Percentiles rank a stretch among this genome's conserved stretches.
Evolutionary conservation across 2,113 vertebrate genomes (phyloP).

Genomic region (Eulemur macaco): DNA sequence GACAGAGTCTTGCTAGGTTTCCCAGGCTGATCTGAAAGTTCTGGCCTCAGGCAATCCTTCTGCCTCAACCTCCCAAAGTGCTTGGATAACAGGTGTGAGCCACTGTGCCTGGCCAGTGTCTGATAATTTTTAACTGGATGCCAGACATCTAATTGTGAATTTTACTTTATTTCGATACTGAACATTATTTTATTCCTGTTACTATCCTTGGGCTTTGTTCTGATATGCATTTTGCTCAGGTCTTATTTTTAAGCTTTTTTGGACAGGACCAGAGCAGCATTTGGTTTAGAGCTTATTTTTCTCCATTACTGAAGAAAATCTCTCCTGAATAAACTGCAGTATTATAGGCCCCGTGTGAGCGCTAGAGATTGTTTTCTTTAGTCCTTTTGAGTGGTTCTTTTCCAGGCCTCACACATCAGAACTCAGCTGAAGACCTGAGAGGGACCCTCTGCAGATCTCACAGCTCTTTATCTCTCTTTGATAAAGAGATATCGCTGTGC

Average conservation of each 20-base stretch:
- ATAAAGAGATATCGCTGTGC: neutral
- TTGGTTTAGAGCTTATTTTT: conserved; percentile 19
- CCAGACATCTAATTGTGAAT: neutral
- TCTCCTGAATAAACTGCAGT: neutral
- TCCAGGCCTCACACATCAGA: neutral
- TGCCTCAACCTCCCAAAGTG: too few relatives aligned
- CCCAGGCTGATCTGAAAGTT: too few relatives aligned
- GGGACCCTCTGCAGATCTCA: neutral
- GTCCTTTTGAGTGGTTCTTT: neutral
- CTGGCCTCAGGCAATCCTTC: too few relatives aligned
- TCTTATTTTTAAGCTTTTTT: neutral
- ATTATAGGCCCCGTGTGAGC: neutral
- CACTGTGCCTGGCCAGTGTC: neutral
- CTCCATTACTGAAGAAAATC: neutral
- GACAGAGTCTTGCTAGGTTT: too few relatives aligned
- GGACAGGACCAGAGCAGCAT: neutral
- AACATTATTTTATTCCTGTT: neutral
- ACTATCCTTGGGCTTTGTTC: neutral
- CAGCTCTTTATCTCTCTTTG: neutral
- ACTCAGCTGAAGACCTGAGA: neutral
- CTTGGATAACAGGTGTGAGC: too few relatives aligned
- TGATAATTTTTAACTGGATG: neutral
- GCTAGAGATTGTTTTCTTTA: neutral
- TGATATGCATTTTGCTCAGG: neutral
- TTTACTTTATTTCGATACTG: neutral